Percentiles rank a stretch among this genome's conserved stretches.
Conservation (phyloP, 2,797 vertebrate species). For the Muscicapa striata region DNA sequence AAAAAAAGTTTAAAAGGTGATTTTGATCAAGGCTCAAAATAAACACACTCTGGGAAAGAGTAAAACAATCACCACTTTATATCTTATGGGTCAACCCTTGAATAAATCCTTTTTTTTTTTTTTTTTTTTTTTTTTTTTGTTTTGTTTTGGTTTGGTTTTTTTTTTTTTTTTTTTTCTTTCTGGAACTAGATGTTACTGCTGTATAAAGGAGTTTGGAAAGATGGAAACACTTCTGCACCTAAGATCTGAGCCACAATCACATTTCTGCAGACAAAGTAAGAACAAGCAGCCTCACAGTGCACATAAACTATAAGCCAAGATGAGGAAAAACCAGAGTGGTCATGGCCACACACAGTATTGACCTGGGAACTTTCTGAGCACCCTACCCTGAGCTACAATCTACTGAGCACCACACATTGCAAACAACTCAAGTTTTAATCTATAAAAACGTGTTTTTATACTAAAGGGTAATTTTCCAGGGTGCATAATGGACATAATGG, state of each 20-base stretch:
- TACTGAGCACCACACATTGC: fast-evolving
- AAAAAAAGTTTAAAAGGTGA: background rate
- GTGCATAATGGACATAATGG: background rate
- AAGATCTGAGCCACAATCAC: background rate
- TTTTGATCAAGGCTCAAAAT: background rate
- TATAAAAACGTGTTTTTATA: background rate
- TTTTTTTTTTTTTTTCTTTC: background rate
- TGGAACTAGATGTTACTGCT: background rate
- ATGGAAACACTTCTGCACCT: background rate
- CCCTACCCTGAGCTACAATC: background rate
- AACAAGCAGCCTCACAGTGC: background rate
- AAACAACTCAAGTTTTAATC: background rate
- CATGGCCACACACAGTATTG: background rate
- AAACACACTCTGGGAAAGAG: background rate
- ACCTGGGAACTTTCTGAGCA: background rate
- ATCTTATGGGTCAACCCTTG: background rate
- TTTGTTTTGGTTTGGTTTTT: background rate
- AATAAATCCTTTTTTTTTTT: background rate
- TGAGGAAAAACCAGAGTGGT: background rate
- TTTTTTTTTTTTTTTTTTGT: fast-evolving
- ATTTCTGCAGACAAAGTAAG: background rate
- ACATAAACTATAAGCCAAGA: background rate
- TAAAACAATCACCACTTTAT: background rate
- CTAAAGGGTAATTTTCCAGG: background rate
- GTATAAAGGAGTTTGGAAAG: background rate